phyloP scores from a whole-genome alignment of 2,113 vertebrate genomes.

The Psephotus haematonotus region DNA sequence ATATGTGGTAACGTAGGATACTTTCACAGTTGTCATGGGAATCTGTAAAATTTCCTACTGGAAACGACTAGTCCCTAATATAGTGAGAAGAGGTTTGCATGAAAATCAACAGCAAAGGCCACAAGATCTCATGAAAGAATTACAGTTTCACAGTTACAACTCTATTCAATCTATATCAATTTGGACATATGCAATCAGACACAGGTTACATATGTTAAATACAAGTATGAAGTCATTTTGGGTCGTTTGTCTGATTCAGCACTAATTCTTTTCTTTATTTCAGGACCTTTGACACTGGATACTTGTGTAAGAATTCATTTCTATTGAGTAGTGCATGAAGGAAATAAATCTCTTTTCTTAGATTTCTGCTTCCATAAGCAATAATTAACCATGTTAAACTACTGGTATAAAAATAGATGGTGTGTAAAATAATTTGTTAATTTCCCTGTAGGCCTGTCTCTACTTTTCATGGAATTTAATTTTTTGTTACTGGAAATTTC shows the following conservation, averaged over 20 bases:
- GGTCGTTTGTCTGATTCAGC: background rate
- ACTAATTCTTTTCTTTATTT: background rate
- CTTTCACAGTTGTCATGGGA: background rate
- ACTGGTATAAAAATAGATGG: constrained; percentile 19
- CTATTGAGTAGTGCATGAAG: background rate
- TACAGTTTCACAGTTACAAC: background rate
- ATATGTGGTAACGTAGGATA: background rate
- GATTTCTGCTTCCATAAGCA: background rate
- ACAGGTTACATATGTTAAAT: background rate
- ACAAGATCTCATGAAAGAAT: background rate
- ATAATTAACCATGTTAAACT: constrained; percentile 30
- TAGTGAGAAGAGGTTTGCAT: background rate
- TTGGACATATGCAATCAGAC: background rate
- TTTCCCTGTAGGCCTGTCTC: background rate
- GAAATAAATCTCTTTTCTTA: constrained; percentile 1
- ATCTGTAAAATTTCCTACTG: background rate
- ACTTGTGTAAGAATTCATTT: background rate
- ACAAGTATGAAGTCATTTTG: background rate
- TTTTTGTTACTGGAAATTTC: background rate
- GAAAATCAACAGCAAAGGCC: background rate
- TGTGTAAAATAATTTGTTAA: constrained; percentile 39
- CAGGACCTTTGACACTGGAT: background rate
- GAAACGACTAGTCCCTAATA: background rate
- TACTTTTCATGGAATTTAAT: background rate
- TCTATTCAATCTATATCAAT: background rate